Evolutionary conservation across 1,140 invertebrate genomes (phyloP).

Genomic region (Sesamia nonagrioides): DNA sequence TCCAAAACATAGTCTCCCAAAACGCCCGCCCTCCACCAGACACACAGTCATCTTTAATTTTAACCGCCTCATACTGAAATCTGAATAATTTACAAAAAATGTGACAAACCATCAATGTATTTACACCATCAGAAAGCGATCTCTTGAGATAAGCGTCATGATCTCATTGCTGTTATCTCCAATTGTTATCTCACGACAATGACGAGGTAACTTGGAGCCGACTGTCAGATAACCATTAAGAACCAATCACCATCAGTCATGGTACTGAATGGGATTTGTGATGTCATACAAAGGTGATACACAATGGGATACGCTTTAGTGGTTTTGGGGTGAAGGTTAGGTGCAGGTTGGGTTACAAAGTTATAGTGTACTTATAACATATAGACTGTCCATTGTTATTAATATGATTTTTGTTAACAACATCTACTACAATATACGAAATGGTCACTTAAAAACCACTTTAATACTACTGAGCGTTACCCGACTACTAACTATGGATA

Average conservation of each 20-base stretch:
- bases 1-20: too few species aligned
- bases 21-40: too few species aligned
- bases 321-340: neutral
- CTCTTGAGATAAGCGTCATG: conserved; percentile 53
- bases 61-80: too few species aligned
- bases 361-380: too few species aligned
- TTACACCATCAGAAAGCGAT: conserved; percentile 14
- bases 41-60: too few species aligned
- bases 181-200: conserved; percentile 71
- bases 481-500: too few species aligned
- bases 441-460: too few species aligned
- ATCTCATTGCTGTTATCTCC: conserved; percentile 76
- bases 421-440: too few species aligned
- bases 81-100: neutral
- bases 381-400: too few species aligned
- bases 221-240: conserved; percentile 65
- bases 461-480: too few species aligned
- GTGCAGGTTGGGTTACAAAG: too few species aligned
- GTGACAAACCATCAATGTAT: neutral
- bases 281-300: conserved; percentile 53
- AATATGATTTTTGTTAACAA: too few species aligned
- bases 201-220: conserved; percentile 61
- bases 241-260: conserved; percentile 74
- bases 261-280: conserved; percentile 59
- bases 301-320: neutral